A percentile compares a stretch with the other conserved stretches of the same genome.
Conservation (phyloP, 2,797 vertebrate species). For the Melanotaenia boesemani region DNA sequence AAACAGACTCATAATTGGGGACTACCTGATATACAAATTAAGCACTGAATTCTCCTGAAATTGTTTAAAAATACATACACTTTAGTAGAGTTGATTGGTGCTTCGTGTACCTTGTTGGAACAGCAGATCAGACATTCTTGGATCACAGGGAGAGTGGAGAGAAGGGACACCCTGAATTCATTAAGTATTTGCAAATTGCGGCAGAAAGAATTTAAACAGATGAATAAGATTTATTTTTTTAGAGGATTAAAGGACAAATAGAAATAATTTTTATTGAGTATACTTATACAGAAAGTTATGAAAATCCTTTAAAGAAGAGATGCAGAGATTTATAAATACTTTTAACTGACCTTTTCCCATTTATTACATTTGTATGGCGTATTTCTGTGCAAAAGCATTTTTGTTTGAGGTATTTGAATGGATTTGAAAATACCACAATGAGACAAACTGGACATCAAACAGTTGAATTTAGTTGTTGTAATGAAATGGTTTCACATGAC, state of each 20-base stretch:
- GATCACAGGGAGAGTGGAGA: neutral
- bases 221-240: too few relatives aligned
- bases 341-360: neutral
- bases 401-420: neutral
- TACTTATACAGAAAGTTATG: too few relatives aligned
- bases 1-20: neutral
- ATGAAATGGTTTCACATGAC: constrained; percentile 4
- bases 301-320: too few relatives aligned
- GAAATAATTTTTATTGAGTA: too few relatives aligned
- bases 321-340: neutral
- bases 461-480: constrained; percentile 10
- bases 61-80: neutral
- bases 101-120: neutral
- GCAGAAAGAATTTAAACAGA: too few relatives aligned
- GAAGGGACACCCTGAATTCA: neutral
- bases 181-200: too few relatives aligned
- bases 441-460: neutral
- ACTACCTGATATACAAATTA: neutral
- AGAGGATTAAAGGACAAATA: too few relatives aligned
- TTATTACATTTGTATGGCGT: neutral
- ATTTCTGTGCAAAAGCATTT: neutral
- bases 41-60: neutral
- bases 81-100: neutral
- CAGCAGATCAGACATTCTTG: too few relatives aligned
- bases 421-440: neutral